Evolutionary conservation across 2,888 invertebrate genomes (phyloP), one percentile per base, ranked within the genome.

Genomic region (Aquatica leii): DNA sequence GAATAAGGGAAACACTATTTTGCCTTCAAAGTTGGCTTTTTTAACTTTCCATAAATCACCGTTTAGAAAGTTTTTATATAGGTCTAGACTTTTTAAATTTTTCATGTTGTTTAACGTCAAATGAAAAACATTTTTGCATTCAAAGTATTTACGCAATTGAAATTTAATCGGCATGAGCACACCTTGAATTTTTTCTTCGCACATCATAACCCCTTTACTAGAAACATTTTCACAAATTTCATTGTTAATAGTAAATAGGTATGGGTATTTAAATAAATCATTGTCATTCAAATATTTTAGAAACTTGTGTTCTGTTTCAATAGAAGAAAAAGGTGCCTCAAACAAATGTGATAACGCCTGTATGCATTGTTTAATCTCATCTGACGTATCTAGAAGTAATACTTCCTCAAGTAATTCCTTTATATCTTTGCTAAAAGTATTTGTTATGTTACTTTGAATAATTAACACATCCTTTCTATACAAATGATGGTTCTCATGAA

Each of bases 141-240:
- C 51, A 51, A 51, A 51, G 14, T 51, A 51, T 35, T 24, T 51
- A 9, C 14, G 8, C 11, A 24, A 31, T 31, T 21, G 50, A 31
- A 50, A 50, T 21, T 3, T 14, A 9, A 50, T 50, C 5, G 50
- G 50, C 24, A 50, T 50, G 9, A 50, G 12, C 5, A 50, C 12
- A 8, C 50, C 50, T 9, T 31, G 34, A 50, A 50, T 50, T 21
- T 50, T 50, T 21, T 50, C 24, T 50, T 50, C 50, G 15, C 24
- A n/a, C n/a, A n/a, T n/a, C n/a, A n/a, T n/a, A n/a, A n/a, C n/a
- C n/a, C n/a, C n/a, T n/a, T n/a, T n/a, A n/a, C 50, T 12, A 50
- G 34, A 12, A 50, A 50, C 15, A 31, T 8, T 12, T 50, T 50
- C 50, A n/a, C n/a, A 5, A 24, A 50, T 31, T 50, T 50, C 24